Percentiles rank a stretch among this genome's conserved stretches.
phyloP scores from a whole-genome alignment of 2,888 invertebrate species.

The Napeogenes inachia region DNA sequence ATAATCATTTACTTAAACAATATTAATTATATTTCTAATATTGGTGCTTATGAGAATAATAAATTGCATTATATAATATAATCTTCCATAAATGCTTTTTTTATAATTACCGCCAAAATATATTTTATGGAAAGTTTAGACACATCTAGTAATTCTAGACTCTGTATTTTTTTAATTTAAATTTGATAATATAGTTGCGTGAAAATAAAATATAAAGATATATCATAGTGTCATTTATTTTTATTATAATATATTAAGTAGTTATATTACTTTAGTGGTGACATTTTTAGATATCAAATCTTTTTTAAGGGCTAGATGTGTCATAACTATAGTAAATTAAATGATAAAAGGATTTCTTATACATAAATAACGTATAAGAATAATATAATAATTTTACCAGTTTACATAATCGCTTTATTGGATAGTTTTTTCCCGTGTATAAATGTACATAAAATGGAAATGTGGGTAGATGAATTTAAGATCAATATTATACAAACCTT shows the following conservation, averaged over 20 bases:
- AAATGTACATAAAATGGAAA: conserved; percentile 33
- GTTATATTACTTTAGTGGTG: too few species aligned
- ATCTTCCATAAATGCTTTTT: conserved; percentile 31
- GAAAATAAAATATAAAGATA: not conserved
- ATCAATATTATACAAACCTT: conserved; percentile 8
- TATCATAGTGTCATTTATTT: too few species aligned
- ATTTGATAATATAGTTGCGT: not conserved
- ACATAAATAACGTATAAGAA: conserved; percentile 18
- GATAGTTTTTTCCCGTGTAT: conserved; percentile 29
- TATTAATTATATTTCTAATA: conserved; percentile 41
- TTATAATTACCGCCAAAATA: conserved; percentile 18
- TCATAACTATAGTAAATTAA: conserved; percentile 12
- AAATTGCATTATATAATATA: conserved; percentile 37
- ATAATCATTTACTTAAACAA: conserved; percentile 15
- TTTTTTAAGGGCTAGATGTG: conserved; percentile 12
- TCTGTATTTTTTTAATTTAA: not conserved
- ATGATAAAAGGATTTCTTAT: conserved; percentile 13
- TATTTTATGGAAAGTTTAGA: conserved; percentile 12
- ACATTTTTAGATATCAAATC: not conserved
- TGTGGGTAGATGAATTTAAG: not conserved
- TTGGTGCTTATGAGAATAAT: conserved; percentile 61
- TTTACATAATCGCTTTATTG: conserved; percentile 23
- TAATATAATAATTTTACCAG: conserved; percentile 8
- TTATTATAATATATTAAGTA: too few species aligned
- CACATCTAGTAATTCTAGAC: conserved; percentile 11